Evolutionary conservation across 2,113 vertebrate species (phyloP).

Genomic region (Microcebus lehilahytsara): DNA sequence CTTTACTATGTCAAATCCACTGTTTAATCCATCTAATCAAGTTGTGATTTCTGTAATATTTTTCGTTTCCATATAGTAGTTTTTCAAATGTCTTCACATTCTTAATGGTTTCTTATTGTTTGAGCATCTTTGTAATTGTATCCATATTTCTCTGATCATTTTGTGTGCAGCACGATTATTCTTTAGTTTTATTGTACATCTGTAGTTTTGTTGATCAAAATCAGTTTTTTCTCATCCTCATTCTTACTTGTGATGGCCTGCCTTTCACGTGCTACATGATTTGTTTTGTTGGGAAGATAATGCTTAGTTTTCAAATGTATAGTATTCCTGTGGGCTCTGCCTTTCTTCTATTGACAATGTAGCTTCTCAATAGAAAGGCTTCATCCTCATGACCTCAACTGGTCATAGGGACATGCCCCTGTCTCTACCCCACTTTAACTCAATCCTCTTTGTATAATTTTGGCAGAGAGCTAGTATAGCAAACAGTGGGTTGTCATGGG

Average conservation of each 20-base stretch:
- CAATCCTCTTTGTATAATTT: not conserved
- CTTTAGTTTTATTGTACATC: not conserved
- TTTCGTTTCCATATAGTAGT: conserved; percentile 24
- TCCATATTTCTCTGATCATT: not conserved
- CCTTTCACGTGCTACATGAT: not conserved
- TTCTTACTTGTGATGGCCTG: not conserved
- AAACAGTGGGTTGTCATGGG: not conserved
- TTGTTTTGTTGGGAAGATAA: not conserved
- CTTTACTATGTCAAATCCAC: not conserved
- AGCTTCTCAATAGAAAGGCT: too few relatives aligned
- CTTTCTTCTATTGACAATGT: not conserved
- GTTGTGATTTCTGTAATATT: not conserved
- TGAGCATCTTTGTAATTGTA: not conserved
- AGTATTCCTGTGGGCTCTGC: not conserved
- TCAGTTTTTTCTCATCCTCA: not conserved
- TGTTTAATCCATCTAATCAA: not conserved
- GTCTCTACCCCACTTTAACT: not conserved
- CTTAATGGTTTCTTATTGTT: not conserved
- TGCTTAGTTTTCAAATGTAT: not conserved
- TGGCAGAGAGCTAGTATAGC: not conserved
- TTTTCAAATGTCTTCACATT: not conserved
- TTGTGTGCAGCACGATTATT: not conserved
- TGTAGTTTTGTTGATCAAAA: not conserved
- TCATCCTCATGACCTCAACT: not conserved
- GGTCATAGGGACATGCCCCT: not conserved